Conservation (phyloP, 2,888 invertebrate genomes). For the Apamea anceps region DNA sequence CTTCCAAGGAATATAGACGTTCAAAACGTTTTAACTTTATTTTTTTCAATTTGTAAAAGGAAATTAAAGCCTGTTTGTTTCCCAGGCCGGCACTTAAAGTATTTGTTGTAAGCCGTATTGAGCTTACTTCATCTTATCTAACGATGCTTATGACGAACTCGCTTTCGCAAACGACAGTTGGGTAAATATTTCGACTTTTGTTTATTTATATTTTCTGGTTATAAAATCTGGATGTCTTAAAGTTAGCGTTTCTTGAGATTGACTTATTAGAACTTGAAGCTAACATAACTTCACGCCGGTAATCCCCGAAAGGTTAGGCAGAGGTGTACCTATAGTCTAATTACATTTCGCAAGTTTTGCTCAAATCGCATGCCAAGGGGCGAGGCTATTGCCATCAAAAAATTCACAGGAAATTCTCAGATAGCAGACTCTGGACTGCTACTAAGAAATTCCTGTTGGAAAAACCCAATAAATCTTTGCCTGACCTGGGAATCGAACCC, state of each 20-base stretch:
- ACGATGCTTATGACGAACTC: slow-evolving; percentile 71
- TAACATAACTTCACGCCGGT: neutral
- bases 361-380: no score
- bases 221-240: slow-evolving; percentile 42
- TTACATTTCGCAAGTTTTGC: no score
- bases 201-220: slow-evolving; percentile 47
- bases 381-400: neutral
- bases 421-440: no score
- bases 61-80: slow-evolving; percentile 80
- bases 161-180: slow-evolving; percentile 66
- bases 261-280: neutral
- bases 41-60: slow-evolving; percentile 78
- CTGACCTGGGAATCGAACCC: neutral
- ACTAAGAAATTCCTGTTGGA: no score
- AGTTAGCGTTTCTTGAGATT: neutral
- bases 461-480: neutral
- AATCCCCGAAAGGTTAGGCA: neutral
- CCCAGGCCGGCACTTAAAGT: slow-evolving; percentile 74
- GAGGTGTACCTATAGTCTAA: neutral
- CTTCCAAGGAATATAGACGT: slow-evolving; percentile 38
- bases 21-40: slow-evolving; percentile 57
- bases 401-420: neutral
- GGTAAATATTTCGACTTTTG: slow-evolving; percentile 52
- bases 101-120: slow-evolving; percentile 78
- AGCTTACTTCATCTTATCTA: slow-evolving; percentile 71